Conservation (phyloP, 2,888 invertebrate species). For the Tiphia femorata region DNA sequence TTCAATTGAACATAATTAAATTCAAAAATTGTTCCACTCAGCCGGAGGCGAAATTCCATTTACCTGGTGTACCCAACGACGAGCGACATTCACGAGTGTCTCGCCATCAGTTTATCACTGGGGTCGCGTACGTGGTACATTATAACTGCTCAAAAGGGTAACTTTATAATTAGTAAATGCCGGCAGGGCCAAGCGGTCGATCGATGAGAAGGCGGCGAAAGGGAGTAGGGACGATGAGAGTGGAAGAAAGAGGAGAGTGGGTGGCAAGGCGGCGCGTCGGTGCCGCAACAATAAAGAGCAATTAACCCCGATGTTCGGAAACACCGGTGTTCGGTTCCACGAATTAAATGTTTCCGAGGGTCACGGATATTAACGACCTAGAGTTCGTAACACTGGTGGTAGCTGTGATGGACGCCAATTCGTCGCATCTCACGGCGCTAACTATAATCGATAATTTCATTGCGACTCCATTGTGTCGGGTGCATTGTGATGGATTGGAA, state of each 20-base stretch:
- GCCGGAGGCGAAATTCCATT: too few species aligned
- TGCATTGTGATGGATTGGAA: not conserved
- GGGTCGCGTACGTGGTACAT: slow-evolving; percentile 14
- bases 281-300: slow-evolving; percentile 14
- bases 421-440: too few species aligned
- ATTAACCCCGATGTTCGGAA: slow-evolving; percentile 14
- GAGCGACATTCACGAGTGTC: too few species aligned
- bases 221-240: not conserved
- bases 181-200: slow-evolving; percentile 13
- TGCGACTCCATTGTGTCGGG: not conserved
- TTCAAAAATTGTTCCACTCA: too few species aligned
- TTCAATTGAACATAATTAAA: too few species aligned
- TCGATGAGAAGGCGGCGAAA: not conserved
- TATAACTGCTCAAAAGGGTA: slow-evolving; percentile 15
- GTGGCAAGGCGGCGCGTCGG: not conserved
- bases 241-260: not conserved
- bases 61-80: too few species aligned
- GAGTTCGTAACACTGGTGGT: too few species aligned
- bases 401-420: too few species aligned
- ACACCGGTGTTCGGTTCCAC: slow-evolving; percentile 4
- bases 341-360: slow-evolving; percentile 9
- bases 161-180: slow-evolving; percentile 40
- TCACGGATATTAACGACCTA: not conserved
- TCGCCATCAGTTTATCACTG: too few species aligned
- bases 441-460: too few species aligned